Evolutionary conservation across 2,113 vertebrate genomes (phyloP).

Genomic region (Lasiurus cinereus): DNA sequence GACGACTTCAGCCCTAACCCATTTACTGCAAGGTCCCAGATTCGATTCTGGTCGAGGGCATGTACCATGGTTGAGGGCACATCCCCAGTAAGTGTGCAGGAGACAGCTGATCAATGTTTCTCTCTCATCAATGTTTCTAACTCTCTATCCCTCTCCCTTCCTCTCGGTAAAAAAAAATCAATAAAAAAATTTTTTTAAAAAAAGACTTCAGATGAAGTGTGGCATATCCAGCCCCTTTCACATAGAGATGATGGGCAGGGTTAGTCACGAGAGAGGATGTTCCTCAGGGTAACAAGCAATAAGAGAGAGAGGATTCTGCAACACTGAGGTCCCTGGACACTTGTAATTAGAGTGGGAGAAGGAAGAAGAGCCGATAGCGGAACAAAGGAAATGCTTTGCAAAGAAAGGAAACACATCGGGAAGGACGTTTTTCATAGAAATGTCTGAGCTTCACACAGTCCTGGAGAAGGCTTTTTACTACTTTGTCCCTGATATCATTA

Average conservation of each 20-base stretch:
- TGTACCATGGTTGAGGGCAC: too few relatives aligned
- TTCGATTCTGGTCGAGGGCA: too few relatives aligned
- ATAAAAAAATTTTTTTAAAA: too few relatives aligned
- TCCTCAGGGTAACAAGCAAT: neutral
- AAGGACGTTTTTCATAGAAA: neutral
- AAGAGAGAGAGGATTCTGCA: neutral
- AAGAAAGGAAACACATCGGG: neutral
- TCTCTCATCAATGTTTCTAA: too few relatives aligned
- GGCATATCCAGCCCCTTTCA: neutral
- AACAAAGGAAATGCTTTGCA: neutral
- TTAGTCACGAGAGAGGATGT: neutral
- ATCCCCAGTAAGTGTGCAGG: too few relatives aligned
- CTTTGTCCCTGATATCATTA: conserved; percentile 24
- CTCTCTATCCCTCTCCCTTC: too few relatives aligned
- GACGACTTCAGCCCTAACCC: neutral
- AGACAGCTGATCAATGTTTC: too few relatives aligned
- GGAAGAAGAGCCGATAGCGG: neutral
- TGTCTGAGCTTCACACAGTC: neutral
- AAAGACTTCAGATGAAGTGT: neutral
- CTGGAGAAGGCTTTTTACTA: neutral
- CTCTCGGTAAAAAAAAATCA: too few relatives aligned
- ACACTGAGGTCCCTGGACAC: neutral
- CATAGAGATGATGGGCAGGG: neutral
- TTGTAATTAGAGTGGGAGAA: neutral
- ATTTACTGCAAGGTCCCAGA: too few relatives aligned